A percentile compares a stretch with the other conserved stretches of the same genome.
phyloP scores from a whole-genome alignment of 2,113 vertebrate genomes.

The Petroica traversi region DNA sequence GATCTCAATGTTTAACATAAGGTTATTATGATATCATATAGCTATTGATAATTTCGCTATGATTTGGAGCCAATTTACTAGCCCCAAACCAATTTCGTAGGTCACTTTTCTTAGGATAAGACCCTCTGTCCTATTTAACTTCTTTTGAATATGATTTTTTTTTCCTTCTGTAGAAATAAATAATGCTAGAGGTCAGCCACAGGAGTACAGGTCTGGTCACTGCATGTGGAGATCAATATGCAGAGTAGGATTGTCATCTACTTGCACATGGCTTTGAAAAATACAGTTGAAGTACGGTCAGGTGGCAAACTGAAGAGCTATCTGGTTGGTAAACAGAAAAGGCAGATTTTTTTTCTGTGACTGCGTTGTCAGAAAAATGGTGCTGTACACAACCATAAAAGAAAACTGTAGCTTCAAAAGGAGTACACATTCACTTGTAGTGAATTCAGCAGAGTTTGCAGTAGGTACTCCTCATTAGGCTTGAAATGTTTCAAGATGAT shows the following conservation, averaged over 20 bases:
- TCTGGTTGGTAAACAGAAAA: not conserved
- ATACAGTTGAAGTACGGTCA: not conserved
- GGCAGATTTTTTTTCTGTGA: not conserved
- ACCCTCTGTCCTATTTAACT: not conserved
- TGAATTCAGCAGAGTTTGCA: not conserved
- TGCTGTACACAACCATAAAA: not conserved
- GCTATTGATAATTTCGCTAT: not conserved
- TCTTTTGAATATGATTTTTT: not conserved
- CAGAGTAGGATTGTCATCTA: not conserved
- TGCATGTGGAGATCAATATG: not conserved
- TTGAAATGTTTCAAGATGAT: conserved; percentile 4
- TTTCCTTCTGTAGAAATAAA: not conserved
- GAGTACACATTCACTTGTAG: not conserved
- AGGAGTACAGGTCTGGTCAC: not conserved
- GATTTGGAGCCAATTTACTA: not conserved
- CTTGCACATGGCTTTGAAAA: not conserved
- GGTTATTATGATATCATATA: not conserved
- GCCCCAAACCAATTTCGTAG: not conserved
- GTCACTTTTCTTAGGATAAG: not conserved
- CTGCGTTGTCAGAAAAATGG: not conserved
- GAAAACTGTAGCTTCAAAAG: not conserved
- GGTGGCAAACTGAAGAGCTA: not conserved
- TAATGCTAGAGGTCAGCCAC: not conserved
- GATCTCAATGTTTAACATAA: conserved; percentile 4
- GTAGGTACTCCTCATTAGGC: not conserved